A percentile compares a stretch with the other conserved stretches of the same genome.
phyloP scores from a whole-genome alignment of 2,888 invertebrate genomes.

The Apamea anceps region DNA sequence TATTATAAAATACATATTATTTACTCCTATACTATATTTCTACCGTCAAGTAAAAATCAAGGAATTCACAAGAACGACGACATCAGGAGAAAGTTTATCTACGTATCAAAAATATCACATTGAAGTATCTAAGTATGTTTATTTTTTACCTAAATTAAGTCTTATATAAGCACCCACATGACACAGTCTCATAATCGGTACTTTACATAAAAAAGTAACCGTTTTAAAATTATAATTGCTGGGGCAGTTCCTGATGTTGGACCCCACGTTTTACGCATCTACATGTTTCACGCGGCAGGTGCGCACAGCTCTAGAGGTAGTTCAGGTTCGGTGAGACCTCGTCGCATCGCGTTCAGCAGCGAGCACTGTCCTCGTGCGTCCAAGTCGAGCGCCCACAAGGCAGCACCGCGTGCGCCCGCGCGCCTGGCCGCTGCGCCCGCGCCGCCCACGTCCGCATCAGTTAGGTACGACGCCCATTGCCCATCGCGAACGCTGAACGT shows the following conservation, averaged over 20 bases:
- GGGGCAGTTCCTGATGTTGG: not conserved
- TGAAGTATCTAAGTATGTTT: constrained; percentile 57
- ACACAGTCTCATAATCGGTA: constrained; percentile 52
- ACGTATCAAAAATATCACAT: constrained; percentile 71
- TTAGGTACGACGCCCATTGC: constrained; percentile 95
- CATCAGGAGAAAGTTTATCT: constrained; percentile 27
- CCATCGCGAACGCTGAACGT: constrained; percentile 93
- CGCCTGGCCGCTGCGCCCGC: constrained; percentile 91
- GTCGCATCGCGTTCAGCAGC: constrained; percentile 91
- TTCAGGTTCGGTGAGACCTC: constrained; percentile 80
- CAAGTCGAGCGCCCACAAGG: constrained; percentile 94
- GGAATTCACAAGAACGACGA: constrained; percentile 59
- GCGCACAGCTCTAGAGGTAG: constrained; percentile 75
- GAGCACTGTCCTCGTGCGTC: constrained; percentile 94
- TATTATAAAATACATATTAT: constrained; percentile 23
- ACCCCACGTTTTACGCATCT: not conserved
- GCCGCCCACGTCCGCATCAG: constrained; percentile 91
- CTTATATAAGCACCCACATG: constrained; percentile 39
- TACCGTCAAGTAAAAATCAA: constrained; percentile 77
- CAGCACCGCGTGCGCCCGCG: constrained; percentile 92
- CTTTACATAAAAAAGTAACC: constrained; percentile 48
- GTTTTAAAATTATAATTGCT: constrained; percentile 19
- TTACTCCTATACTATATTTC: constrained; percentile 14
- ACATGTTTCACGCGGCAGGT: constrained; percentile 42
- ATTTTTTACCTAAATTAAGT: constrained; percentile 42